phyloP scores from a whole-genome alignment of 2,113 vertebrate species.

The Nanorana parkeri region DNA sequence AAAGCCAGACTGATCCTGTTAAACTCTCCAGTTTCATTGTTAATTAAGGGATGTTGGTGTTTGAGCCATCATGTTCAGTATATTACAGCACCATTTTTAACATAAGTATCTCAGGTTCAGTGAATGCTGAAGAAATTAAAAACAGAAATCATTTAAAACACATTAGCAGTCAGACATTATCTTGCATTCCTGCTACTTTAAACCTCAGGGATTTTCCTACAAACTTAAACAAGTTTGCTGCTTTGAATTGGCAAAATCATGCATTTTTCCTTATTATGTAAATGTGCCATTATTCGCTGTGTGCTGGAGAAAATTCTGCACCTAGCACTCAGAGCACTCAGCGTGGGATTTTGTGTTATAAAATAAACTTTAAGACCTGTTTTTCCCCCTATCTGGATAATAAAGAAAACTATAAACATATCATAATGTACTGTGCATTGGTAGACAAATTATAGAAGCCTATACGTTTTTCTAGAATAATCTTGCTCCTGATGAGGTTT shows the following conservation, averaged over 20 bases:
- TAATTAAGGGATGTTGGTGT: slow-evolving; percentile 4
- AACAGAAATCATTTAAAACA: slow-evolving; percentile 27
- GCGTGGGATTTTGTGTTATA: slow-evolving; percentile 17
- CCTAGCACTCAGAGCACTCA: background rate
- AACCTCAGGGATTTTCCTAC: slow-evolving; percentile 54
- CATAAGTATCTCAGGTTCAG: slow-evolving; percentile 27
- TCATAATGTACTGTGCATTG: background rate
- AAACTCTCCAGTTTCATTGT: background rate
- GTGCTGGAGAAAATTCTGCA: slow-evolving; percentile 16
- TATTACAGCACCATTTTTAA: background rate
- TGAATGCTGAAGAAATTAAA: slow-evolving; percentile 20
- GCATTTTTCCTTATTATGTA: slow-evolving; percentile 55
- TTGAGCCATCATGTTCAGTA: background rate
- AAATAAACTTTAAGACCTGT: slow-evolving; percentile 22
- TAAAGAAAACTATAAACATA: slow-evolving; percentile 10
- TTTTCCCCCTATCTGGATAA: background rate
- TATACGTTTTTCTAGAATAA: too few relatives aligned
- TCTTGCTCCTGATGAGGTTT: too few relatives aligned
- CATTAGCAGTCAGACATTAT: slow-evolving; percentile 37
- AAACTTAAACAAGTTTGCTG: slow-evolving; percentile 55
- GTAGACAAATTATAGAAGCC: background rate
- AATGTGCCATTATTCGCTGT: slow-evolving; percentile 51
- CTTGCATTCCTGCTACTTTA: slow-evolving; percentile 48
- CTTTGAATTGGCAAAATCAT: slow-evolving; percentile 52
- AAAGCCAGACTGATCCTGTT: too few relatives aligned